Percentiles rank a stretch among this genome's conserved stretches.
These are phyloP conservation scores for Diprion similis DNA, from an alignment of 1,140 invertebrate genomes.

Conservation along the genomic window DNA sequence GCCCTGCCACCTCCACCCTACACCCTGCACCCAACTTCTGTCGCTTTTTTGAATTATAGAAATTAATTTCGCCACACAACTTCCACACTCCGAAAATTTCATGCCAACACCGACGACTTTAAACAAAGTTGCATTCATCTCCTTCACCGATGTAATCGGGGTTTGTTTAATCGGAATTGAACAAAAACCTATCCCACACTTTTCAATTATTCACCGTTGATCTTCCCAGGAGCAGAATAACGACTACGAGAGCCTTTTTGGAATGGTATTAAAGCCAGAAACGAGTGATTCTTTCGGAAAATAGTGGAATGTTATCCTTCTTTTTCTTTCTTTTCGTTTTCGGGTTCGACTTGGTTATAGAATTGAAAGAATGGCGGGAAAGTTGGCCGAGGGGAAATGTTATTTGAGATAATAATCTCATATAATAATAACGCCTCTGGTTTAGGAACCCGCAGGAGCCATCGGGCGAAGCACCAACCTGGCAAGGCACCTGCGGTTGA, in stretches of 20 bases:
- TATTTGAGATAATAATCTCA: constrained; percentile 61
- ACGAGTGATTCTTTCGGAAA: neutral
- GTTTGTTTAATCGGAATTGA: too few species aligned
- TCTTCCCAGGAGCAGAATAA: too few species aligned
- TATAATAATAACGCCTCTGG: constrained; percentile 54
- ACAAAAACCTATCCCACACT: too few species aligned
- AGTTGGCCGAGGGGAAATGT: constrained; percentile 39
- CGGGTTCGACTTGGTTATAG: neutral
- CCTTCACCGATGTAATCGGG: constrained; percentile 8
- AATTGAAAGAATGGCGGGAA: neutral
- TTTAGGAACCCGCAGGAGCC: constrained; percentile 22
- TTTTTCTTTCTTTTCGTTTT: neutral
- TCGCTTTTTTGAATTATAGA: constrained; percentile 16
- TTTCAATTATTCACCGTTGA: too few species aligned
- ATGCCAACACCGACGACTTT: neutral
- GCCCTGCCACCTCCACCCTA: constrained; percentile 26
- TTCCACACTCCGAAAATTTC: neutral
- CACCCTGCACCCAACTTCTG: constrained; percentile 33
- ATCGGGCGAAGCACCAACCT: too few species aligned
- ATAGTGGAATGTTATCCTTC: neutral
- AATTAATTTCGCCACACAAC: neutral
- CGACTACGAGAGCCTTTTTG: too few species aligned
- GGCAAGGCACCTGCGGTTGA: constrained; percentile 34
- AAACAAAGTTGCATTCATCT: neutral
- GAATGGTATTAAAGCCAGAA: neutral